A percentile compares a stretch with the other conserved stretches of the same genome.
These are phyloP conservation scores for Catocala fraxini DNA, from an alignment of 2,888 invertebrate species.

Conservation along the genomic window DNA sequence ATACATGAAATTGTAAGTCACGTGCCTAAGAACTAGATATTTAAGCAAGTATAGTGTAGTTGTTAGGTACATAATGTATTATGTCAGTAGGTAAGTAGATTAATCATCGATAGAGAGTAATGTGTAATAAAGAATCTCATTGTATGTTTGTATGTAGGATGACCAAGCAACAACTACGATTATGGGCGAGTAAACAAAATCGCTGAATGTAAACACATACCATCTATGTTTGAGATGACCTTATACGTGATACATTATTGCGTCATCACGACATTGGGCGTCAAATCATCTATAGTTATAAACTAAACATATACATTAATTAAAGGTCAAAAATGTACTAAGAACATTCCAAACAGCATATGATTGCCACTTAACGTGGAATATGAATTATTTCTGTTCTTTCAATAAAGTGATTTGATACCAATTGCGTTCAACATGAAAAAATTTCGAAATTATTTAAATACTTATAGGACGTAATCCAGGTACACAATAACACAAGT, in stretches of 20 bases:
- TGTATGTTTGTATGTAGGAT: not conserved
- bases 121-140: conserved; percentile 6
- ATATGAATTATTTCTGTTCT: no score
- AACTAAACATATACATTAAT: conserved; percentile 13
- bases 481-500: no score
- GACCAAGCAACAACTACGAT: conserved; percentile 4
- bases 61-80: no score
- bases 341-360: conserved; percentile 4
- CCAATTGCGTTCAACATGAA: no score
- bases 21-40: no score
- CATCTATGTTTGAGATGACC: conserved; percentile 33
- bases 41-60: no score
- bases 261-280: conserved; percentile 45
- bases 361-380: not conserved
- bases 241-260: conserved; percentile 36
- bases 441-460: no score
- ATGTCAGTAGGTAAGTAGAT: not conserved
- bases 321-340: conserved; percentile 6
- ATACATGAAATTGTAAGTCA: no score
- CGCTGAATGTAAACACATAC: conserved; percentile 25
- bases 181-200: conserved; percentile 25
- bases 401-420: no score
- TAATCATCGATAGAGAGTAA: conserved; percentile 5
- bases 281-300: conserved; percentile 33
- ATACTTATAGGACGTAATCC: no score